These are phyloP conservation scores for Pollachius pollachius DNA, from an alignment of 2,113 vertebrate species.

Conservation along the genomic window DNA sequence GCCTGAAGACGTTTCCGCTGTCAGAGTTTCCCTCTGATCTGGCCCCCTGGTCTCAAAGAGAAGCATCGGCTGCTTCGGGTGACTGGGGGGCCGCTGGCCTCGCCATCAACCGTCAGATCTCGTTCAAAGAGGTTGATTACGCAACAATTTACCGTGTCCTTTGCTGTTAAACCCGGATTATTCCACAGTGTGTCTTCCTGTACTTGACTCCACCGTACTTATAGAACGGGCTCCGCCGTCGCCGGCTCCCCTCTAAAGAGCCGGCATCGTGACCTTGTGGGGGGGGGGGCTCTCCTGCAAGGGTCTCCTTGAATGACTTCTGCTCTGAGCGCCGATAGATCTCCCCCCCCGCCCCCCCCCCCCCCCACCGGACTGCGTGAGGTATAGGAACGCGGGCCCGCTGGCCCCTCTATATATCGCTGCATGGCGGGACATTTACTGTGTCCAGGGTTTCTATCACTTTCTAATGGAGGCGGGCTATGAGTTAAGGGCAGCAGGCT, in stretches of 20 bases:
- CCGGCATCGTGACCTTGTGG: constrained; percentile 29
- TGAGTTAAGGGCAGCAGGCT: constrained; percentile 68
- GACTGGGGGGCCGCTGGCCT: no score
- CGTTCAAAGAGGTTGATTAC: no score
- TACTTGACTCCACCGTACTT: constrained; percentile 15
- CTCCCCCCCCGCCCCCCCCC: constrained; percentile 9
- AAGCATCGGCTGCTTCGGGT: constrained; percentile 24
- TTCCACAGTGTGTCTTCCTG: neutral
- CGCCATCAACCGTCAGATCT: no score
- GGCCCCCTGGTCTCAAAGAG: constrained; percentile 38
- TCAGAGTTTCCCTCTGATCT: constrained; percentile 51
- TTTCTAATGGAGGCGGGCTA: constrained; percentile 73
- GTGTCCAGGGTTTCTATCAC: constrained; percentile 70
- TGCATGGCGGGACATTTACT: constrained; percentile 66
- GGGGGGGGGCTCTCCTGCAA: constrained; percentile 24
- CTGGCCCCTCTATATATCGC: constrained; percentile 68
- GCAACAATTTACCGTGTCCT: no score
- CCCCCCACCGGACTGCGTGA: constrained; percentile 24
- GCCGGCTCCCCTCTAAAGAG: constrained; percentile 16
- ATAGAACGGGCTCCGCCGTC: constrained; percentile 16
- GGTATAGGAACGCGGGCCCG: constrained; percentile 48
- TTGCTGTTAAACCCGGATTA: no score
- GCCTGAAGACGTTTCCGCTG: constrained; percentile 52
- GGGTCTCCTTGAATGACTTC: constrained; percentile 65
- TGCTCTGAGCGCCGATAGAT: constrained; percentile 31